These are phyloP conservation scores for Leucania comma DNA, from an alignment of 2,888 invertebrate species.

Conservation along the genomic window DNA sequence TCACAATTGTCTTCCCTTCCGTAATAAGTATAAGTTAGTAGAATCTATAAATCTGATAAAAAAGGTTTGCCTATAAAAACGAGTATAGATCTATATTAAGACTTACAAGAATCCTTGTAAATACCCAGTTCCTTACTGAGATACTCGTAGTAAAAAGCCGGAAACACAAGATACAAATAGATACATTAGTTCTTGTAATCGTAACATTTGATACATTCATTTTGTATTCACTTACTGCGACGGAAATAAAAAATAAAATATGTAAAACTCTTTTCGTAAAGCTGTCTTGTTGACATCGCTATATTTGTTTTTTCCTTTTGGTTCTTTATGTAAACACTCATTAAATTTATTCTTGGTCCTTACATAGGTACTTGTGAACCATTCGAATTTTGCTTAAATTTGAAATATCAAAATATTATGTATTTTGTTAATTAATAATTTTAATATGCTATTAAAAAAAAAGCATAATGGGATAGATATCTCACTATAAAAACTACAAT, in stretches of 20 bases:
- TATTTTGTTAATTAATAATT: neutral
- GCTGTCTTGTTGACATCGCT: slow-evolving; percentile 7
- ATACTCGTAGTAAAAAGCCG: slow-evolving; percentile 78
- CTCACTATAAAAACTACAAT: too few relatives aligned
- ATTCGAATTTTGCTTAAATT: neutral
- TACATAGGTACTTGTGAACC: neutral
- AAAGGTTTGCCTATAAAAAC: neutral
- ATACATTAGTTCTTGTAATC: slow-evolving; percentile 85
- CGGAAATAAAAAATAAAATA: slow-evolving; percentile 57
- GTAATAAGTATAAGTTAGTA: too few relatives aligned
- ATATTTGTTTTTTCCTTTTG: neutral
- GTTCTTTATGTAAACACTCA: neutral
- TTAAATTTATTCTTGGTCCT: neutral
- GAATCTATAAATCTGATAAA: too few relatives aligned
- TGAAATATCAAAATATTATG: neutral
- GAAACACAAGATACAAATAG: slow-evolving; percentile 85
- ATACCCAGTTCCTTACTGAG: slow-evolving; percentile 60
- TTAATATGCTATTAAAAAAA: too few relatives aligned
- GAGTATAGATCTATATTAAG: neutral
- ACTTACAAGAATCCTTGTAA: slow-evolving; percentile 64
- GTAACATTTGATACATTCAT: slow-evolving; percentile 82
- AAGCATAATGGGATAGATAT: too few relatives aligned
- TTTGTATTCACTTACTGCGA: slow-evolving; percentile 68
- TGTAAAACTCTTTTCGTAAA: slow-evolving; percentile 28
- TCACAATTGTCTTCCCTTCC: too few relatives aligned